Conservation (phyloP, 2,888 invertebrate genomes). For the Rhaphigaster nebulosa region DNA sequence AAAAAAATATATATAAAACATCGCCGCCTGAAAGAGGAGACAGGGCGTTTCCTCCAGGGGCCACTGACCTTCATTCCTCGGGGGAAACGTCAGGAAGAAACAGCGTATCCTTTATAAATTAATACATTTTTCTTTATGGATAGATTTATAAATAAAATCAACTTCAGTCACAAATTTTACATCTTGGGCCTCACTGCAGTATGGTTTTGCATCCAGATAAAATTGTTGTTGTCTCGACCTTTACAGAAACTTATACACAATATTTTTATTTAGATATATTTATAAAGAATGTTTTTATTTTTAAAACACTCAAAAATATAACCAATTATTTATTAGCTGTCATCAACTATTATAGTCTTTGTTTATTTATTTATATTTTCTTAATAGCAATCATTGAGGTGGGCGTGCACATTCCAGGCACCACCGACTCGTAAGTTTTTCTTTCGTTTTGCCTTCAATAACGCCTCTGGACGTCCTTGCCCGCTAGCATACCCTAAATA, state of each 20-base stretch:
- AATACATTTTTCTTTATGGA: too few species aligned
- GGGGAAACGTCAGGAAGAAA: neutral
- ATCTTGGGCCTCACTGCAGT: too few species aligned
- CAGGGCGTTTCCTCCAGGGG: constrained; percentile 1
- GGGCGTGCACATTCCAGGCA: neutral
- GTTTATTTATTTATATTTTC: neutral
- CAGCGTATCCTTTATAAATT: neutral
- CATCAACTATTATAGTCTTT: neutral
- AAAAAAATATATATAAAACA: constrained; percentile 11
- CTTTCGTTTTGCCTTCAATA: neutral
- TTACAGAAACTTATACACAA: too few species aligned
- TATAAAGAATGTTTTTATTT: too few species aligned
- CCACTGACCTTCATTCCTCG: neutral
- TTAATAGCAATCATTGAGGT: neutral
- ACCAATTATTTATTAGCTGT: too few species aligned
- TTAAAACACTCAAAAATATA: too few species aligned
- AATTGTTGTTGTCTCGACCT: too few species aligned
- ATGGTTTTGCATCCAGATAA: too few species aligned
- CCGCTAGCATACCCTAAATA: neutral
- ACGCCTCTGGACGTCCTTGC: constrained; percentile 36
- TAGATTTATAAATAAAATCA: too few species aligned
- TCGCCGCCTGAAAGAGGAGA: constrained; percentile 15
- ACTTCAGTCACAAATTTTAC: too few species aligned
- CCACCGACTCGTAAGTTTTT: neutral
- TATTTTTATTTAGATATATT: too few species aligned